Percentiles rank a stretch among this genome's conserved stretches.
Conservation (phyloP, 2,888 invertebrate species). For the Eupelmus urozonus region DNA sequence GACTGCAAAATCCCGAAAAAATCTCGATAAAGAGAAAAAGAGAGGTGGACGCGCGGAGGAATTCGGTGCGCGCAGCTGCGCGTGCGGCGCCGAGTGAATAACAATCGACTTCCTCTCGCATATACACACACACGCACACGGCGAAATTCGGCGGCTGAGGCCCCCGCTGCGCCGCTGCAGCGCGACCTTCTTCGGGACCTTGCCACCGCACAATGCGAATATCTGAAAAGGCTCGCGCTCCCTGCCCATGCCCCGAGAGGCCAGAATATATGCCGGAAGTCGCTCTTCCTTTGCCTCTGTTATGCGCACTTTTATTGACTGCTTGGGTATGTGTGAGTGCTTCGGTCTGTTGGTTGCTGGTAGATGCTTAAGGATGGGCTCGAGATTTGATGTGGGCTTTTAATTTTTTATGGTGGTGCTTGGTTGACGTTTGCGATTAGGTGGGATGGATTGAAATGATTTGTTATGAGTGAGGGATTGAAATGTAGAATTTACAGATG, state of each 20-base stretch:
- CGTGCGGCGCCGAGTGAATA: slow-evolving; percentile 18
- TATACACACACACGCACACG: too few relatives aligned
- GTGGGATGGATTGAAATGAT: too few relatives aligned
- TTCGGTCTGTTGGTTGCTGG: too few relatives aligned
- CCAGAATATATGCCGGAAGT: background rate
- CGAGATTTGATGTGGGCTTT: too few relatives aligned
- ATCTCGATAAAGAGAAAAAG: background rate
- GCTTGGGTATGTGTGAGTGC: background rate
- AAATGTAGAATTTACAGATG: too few relatives aligned
- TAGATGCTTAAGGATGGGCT: too few relatives aligned
- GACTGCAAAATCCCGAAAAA: too few relatives aligned
- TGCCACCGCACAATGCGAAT: slow-evolving; percentile 67
- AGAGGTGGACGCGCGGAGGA: background rate
- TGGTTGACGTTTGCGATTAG: too few relatives aligned
- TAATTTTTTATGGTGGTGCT: too few relatives aligned
- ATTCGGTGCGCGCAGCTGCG: slow-evolving; percentile 1
- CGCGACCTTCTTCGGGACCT: slow-evolving; percentile 73
- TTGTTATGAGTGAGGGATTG: too few relatives aligned
- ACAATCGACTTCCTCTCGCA: slow-evolving; percentile 41
- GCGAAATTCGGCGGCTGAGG: too few relatives aligned
- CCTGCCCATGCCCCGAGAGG: background rate
- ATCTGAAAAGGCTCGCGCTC: slow-evolving; percentile 65
- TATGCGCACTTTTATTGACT: background rate
- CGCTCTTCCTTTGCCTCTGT: background rate
- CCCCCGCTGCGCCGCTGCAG: too few relatives aligned